phyloP scores from a whole-genome alignment of 2,888 invertebrate species.

The Lissocephala sabroskyi region DNA sequence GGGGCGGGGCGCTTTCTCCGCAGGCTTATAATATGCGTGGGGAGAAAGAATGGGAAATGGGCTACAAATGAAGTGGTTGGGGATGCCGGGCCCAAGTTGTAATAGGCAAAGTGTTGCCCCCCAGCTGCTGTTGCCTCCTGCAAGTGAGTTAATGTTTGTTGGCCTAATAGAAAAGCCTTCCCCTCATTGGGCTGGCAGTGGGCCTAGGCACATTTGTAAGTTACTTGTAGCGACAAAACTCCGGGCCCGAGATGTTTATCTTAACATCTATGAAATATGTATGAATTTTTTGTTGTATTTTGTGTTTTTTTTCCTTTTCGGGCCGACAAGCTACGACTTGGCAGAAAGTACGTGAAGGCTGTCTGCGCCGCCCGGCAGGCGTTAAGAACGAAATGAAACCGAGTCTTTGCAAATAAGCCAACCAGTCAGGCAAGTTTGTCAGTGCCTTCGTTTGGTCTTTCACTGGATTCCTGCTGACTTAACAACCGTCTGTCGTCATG shows the following conservation, averaged over 20 bases:
- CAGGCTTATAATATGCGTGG: slow-evolving; percentile 24
- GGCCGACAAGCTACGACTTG: no score
- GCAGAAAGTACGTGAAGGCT: no score
- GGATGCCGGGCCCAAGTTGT: no score
- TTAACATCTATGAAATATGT: slow-evolving; percentile 32
- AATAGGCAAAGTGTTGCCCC: neutral
- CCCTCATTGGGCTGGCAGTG: neutral
- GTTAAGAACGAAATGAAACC: no score
- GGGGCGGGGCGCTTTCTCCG: slow-evolving; percentile 7
- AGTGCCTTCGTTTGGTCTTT: no score
- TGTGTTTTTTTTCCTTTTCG: no score
- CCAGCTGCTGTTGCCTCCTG: neutral
- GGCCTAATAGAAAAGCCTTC: slow-evolving; percentile 8
- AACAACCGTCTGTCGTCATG: slow-evolving; percentile 27
- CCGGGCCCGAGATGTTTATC: slow-evolving; percentile 44
- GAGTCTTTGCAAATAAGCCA: no score
- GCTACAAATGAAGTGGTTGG: neutral
- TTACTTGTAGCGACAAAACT: slow-evolving; percentile 8
- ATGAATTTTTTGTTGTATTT: slow-evolving; percentile 9
- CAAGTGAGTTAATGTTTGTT: slow-evolving; percentile 41
- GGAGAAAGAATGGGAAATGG: neutral
- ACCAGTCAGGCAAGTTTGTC: no score
- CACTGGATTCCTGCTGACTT: no score
- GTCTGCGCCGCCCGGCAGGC: no score
- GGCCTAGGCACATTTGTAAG: slow-evolving; percentile 8